Evolutionary conservation across 2,888 invertebrate genomes (phyloP), one percentile per base, ranked within the genome.

Genomic region (Microplitis deprimator): DNA sequence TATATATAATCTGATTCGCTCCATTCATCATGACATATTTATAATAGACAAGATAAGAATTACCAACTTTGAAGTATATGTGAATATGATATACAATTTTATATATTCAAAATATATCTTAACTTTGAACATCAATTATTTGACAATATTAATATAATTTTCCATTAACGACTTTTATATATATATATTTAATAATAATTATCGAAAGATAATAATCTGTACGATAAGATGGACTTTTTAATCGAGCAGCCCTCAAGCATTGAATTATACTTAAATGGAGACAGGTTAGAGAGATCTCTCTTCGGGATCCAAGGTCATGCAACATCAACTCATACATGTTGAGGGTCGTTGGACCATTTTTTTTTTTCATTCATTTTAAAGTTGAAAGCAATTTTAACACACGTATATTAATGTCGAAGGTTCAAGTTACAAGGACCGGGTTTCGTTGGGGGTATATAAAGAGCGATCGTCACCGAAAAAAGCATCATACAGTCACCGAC

Each of bases 271-370:
- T 61, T 61, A 72, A 39, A 50, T 13, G 71, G 62, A 39, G 68
- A 69, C 60, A 41, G 17, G 41, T 39, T 29, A 6, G 72, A 64
- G 62, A 68, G n/a, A 41, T 69, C 76, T 70, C 50, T 70, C 76
- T 76, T 50, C 68, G 39, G 50, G 76, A 60, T 73, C 68, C 73
- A 73, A 77, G 77, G 77, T 68, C 59, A 65, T 68, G 73, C 62
- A 62, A 38, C 13, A 67, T 68, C 60, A 29, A 60, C 71, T 65
- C 67, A 67, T 70, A 40, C 39, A 70, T 77, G 65, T 75, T 62
- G 77, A 77, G 74, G 77, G 74, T 77, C 74, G 70, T 70, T 64
- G 74, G 70, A 60, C 70, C 60, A 29, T 71, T 62, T 68, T 75
- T 75, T 68, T 60, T 75, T 50, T 38, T 38, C 61, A 38, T 73